Conservation (phyloP, 2,113 vertebrate genomes). For the Ptilonorhynchus violaceus region DNA sequence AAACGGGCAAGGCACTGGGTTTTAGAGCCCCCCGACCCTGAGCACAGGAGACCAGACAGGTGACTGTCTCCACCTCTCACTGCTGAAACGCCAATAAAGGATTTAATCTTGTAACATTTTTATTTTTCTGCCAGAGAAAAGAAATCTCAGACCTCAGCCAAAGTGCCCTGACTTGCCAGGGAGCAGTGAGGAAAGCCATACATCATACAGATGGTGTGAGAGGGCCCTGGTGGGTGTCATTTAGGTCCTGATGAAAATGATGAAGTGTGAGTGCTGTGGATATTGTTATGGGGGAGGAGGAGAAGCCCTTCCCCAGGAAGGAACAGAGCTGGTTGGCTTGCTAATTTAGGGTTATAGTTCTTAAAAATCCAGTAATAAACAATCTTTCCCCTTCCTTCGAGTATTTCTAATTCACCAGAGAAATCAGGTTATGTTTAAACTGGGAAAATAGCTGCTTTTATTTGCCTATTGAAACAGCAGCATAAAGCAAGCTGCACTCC, state of each 20-base stretch:
- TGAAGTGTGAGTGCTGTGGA: not conserved
- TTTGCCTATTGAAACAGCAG: constrained; percentile 52
- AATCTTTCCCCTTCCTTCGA: not conserved
- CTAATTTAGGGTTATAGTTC: not conserved
- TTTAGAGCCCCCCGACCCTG: not conserved
- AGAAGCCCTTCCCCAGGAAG: not conserved
- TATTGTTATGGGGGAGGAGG: not conserved
- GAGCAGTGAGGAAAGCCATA: not conserved
- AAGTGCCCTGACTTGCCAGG: not conserved
- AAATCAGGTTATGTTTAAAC: constrained; percentile 47
- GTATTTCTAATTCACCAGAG: not conserved
- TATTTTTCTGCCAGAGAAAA: not conserved
- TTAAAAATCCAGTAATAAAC: not conserved
- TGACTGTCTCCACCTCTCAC: accelerated
- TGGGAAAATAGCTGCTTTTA: constrained; percentile 19
- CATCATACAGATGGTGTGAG: not conserved
- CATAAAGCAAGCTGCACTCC: constrained; percentile 33
- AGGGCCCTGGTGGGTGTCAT: not conserved
- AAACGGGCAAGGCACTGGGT: not conserved
- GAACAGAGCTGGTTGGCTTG: not conserved
- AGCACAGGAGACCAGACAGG: not conserved
- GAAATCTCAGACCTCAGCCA: not conserved
- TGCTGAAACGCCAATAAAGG: not conserved
- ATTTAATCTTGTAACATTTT: not conserved
- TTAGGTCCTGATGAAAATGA: not conserved